Base-by-base conservation (phyloP, 2,888 invertebrate genomes). In the Mycalesis mineus region DNA sequence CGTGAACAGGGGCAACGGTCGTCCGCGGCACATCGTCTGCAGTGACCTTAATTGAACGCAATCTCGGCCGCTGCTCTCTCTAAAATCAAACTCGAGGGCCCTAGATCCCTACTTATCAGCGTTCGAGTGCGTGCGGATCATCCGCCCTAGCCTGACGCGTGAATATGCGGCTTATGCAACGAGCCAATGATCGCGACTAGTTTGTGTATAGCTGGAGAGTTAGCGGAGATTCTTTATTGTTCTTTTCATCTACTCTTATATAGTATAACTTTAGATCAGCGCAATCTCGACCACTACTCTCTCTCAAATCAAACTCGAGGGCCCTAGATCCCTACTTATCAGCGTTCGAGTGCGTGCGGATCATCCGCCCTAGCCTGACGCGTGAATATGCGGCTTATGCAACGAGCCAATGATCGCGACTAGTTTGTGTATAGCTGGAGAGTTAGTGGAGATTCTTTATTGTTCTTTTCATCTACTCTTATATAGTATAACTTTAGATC, bases 401-500 rank as follows among this genome's bases (percentile, higher is more conserved):
- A 87, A 88, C 73, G 66, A 75, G 85, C 74, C 83, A 82, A 74
- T 72, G 84, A 83, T 84, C 86, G 75, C 73, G 60, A 75, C 77
- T 75, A 73, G 80, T 78, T 79, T 75, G 69, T 70, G 7, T 33
- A n/a, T n/a, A 33, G 33, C 3, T 33, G 9, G 29, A 7, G 29
- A 7, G 33, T 9, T 33, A 7, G 7, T 1, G 33, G 7, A 3
- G 7, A n/a, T n/a, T n/a, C n/a, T n/a, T n/a, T n/a, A n/a, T n/a
- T n/a, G n/a, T n/a, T n/a, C n/a, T n/a, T n/a, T n/a, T n/a, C n/a
- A n/a, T n/a, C n/a, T n/a, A n/a, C n/a, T n/a, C n/a, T n/a, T n/a
- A n/a, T n/a, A n/a, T n/a, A n/a, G n/a, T n/a, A n/a, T 84, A 88
- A 81, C 88, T 88, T 78, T 88, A 88, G 88, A 88, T 82, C 77